Conservation (phyloP, 2,113 vertebrate species). For the Chlorodrepanis virens region DNA sequence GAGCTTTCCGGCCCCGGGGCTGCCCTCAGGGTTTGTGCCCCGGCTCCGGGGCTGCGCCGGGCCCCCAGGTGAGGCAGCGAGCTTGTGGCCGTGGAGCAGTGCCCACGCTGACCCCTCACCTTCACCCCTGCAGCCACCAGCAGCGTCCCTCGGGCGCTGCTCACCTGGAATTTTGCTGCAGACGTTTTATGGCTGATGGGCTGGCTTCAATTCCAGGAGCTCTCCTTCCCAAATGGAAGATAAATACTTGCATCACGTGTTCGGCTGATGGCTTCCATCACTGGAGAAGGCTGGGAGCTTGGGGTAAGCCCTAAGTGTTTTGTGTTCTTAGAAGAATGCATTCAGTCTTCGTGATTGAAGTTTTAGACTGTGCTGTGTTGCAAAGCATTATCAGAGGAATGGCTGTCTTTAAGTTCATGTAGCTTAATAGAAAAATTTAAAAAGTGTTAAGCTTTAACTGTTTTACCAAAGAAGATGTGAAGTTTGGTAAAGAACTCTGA, state of each 20-base stretch:
- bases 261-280: fast-evolving
- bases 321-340: fast-evolving
- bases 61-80: not conserved
- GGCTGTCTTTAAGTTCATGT: fast-evolving
- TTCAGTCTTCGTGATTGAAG: not conserved
- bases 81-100: no score
- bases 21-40: fast-evolving
- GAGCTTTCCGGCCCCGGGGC: no score
- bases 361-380: not conserved
- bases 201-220: not conserved
- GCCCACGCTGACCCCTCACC: fast-evolving
- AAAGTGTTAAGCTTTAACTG: not conserved
- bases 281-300: not conserved
- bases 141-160: fast-evolving
- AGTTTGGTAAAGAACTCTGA: not conserved
- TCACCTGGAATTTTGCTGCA: fast-evolving
- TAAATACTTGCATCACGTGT: fast-evolving
- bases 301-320: not conserved
- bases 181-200: fast-evolving
- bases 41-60: not conserved
- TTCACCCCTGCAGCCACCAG: fast-evolving
- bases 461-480: not conserved
- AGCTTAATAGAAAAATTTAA: not conserved
- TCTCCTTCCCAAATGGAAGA: no score
- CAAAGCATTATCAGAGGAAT: not conserved